Percentiles rank a stretch among this genome's conserved stretches.
These are phyloP conservation scores for Petrocephalus zakoni DNA, from an alignment of 2,113 vertebrate genomes.

Conservation along the genomic window DNA sequence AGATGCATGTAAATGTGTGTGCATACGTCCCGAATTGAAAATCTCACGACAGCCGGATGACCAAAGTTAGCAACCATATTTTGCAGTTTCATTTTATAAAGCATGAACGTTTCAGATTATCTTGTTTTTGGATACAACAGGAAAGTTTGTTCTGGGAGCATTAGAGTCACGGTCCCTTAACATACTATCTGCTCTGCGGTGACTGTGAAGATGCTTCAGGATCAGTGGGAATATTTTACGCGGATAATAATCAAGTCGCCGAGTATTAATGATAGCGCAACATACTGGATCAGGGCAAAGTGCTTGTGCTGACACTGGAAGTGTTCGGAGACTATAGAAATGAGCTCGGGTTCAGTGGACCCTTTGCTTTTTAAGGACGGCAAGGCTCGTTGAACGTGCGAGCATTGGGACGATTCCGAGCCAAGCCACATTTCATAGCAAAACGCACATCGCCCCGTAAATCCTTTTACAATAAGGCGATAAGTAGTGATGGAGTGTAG, in stretches of 20 bases:
- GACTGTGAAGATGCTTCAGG: not conserved
- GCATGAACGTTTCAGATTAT: not conserved
- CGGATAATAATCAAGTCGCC: not conserved
- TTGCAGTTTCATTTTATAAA: not conserved
- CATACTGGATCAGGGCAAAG: not conserved
- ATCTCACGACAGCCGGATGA: no score
- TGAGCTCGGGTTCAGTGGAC: not conserved
- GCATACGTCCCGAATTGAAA: no score
- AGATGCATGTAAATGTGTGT: no score
- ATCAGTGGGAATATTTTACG: not conserved
- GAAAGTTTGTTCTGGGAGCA: not conserved
- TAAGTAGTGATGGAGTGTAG: not conserved
- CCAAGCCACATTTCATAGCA: not conserved
- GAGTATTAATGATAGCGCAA: not conserved
- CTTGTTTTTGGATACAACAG: not conserved
- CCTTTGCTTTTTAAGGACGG: not conserved
- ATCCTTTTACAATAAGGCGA: not conserved
- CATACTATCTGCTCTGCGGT: not conserved
- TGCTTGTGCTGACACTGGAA: not conserved
- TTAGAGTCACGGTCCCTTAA: not conserved
- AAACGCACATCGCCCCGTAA: not conserved
- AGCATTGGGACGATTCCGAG: not conserved
- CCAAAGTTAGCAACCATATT: not conserved
- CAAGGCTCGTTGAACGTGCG: slow-evolving; percentile 1
- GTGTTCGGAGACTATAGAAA: not conserved